Evolutionary conservation across 2,888 invertebrate species (phyloP).

Genomic region (Diadegma fenestrale): DNA sequence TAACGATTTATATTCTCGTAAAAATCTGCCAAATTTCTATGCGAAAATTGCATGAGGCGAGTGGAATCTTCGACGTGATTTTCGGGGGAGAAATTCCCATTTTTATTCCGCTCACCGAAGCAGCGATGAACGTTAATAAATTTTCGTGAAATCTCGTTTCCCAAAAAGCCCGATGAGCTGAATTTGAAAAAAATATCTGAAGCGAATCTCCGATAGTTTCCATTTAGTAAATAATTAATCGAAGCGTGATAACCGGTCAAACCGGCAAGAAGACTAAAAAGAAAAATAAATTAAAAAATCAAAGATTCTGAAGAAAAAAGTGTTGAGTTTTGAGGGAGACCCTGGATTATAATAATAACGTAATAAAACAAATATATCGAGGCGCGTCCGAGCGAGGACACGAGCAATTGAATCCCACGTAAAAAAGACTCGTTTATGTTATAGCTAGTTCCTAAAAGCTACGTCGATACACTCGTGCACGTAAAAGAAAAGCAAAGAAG

Average conservation of each 20-base stretch:
- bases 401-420: slow-evolving; percentile 40
- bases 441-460: slow-evolving; percentile 69
- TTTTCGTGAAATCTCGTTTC: background rate
- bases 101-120: background rate
- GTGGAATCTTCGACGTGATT: background rate
- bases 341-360: slow-evolving; percentile 51
- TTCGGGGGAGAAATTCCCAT: background rate
- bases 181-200: background rate
- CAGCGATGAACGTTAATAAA: background rate
- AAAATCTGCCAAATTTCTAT: background rate
- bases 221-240: slow-evolving; percentile 4
- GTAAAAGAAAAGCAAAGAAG: slow-evolving; percentile 32
- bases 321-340: background rate
- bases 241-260: slow-evolving; percentile 8
- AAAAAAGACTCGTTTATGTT: slow-evolving; percentile 50
- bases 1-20: background rate
- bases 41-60: background rate
- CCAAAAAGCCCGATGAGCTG: background rate
- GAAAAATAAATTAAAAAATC: background rate
- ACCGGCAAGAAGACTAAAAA: slow-evolving; percentile 3
- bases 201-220: background rate
- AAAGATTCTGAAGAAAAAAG: background rate
- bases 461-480: slow-evolving; percentile 50
- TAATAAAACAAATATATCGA: slow-evolving; percentile 32
- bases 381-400: slow-evolving; percentile 27